Evolutionary conservation across 2,113 vertebrate species (phyloP), one percentile per base, ranked within the genome.

Genomic region (Ptilorrhoa leucosticta): DNA sequence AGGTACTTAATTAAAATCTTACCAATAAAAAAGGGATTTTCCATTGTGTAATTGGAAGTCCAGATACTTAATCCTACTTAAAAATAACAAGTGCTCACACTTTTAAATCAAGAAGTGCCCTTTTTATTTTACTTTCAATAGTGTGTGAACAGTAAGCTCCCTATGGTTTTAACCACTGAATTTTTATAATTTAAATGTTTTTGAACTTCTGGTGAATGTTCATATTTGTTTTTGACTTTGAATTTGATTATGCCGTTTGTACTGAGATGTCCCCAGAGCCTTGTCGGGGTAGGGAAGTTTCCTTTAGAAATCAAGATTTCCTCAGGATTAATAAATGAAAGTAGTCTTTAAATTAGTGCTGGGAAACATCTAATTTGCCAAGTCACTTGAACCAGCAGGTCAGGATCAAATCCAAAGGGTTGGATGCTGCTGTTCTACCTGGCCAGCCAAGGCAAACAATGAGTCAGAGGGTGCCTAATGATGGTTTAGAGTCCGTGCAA

Each of bases 1-100:
- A 92, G 88, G 90, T 94, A 91, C 88, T 95, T 97, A 96, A 97
- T 96, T 97, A 97, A 96, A 97, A 96, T 96, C 83, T 80, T 90
- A 92, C 90, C 71, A 96, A 95, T 96, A 96, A 95, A 96, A 94
- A 96, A 81, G 44, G 79, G 91, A 93, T 96, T 96, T 96, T 88
- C 79, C 83, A 83, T 96, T 94, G 90, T 96, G 82, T 86, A 94
- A 95, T 96, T 93, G 68, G 79, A 90, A 93, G 94, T 94, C 90
- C 85, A 75, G 93, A 94, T 81, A 90, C 76, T 93, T 96, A 97
- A 95, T 96, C 95, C 94, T 70, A 56, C 93, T 96, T 93, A 86
- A 96, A 94, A 97, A 95, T 88, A 93, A 92, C 90, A 86, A 88
- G 85, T 54, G 47, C 66, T 94, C 50, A 66, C 63, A 81, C 64